phyloP scores from a whole-genome alignment of 2,888 invertebrate genomes.

The Scaptomyza flava region DNA sequence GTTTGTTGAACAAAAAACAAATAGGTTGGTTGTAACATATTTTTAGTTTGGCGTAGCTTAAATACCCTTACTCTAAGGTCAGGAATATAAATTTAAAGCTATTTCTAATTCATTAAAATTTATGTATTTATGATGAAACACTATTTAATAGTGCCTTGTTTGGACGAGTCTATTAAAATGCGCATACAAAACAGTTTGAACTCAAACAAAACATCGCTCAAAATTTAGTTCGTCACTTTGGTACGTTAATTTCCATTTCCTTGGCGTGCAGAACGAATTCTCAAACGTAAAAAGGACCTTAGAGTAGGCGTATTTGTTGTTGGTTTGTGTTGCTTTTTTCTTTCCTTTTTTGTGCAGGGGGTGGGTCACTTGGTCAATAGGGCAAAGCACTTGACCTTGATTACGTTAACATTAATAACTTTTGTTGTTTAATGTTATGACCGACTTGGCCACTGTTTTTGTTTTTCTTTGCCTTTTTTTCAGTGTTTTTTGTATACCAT shows the following conservation, averaged over 20 bases:
- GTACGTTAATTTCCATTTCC: slow-evolving; percentile 76
- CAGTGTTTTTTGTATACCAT: slow-evolving; percentile 45
- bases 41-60: neutral
- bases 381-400: slow-evolving; percentile 77
- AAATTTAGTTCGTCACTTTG: slow-evolving; percentile 56
- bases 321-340: neutral
- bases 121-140: too few relatives aligned
- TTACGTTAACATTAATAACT: slow-evolving; percentile 76
- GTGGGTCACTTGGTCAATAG: slow-evolving; percentile 56
- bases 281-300: slow-evolving; percentile 35
- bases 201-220: neutral
- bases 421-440: slow-evolving; percentile 70
- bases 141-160: too few relatives aligned
- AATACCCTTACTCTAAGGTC: neutral
- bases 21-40: neutral
- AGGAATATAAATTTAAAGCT: neutral
- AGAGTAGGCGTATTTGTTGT: slow-evolving; percentile 1
- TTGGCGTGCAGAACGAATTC: slow-evolving; percentile 66
- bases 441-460: slow-evolving; percentile 45
- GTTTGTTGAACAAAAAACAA: slow-evolving; percentile 41
- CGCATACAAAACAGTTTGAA: neutral
- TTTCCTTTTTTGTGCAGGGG: neutral
- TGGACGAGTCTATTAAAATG: slow-evolving; percentile 1
- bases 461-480: slow-evolving; percentile 11
- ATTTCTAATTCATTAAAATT: neutral